These are phyloP conservation scores for Sclerodermus sp. DNA, from an alignment of 2,888 invertebrate genomes.

Conservation along the genomic window DNA sequence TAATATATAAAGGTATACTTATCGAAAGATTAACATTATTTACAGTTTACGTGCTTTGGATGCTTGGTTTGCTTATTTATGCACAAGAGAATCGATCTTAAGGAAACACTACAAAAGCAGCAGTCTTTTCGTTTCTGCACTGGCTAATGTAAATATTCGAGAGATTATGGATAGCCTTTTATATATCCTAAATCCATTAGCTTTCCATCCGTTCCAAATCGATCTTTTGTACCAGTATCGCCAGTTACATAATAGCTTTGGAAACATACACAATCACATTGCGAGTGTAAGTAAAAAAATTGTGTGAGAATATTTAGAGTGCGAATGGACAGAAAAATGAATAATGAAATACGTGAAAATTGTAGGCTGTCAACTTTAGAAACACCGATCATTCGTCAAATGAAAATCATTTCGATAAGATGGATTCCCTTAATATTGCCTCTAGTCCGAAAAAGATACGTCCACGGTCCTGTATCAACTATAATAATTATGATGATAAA, in stretches of 20 bases:
- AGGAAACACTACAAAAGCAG: slow-evolving; percentile 78
- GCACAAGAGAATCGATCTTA: slow-evolving; percentile 80
- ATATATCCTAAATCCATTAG: slow-evolving; percentile 76
- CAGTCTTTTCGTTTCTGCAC: slow-evolving; percentile 70
- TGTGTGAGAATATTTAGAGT: too few relatives aligned
- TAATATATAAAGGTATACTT: not conserved
- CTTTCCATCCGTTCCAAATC: slow-evolving; percentile 78
- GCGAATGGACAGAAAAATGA: not conserved
- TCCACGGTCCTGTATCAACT: slow-evolving; percentile 72
- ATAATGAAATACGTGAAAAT: not conserved
- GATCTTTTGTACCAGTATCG: slow-evolving; percentile 80
- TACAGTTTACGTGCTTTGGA: slow-evolving; percentile 81
- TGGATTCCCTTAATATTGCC: slow-evolving; percentile 24
- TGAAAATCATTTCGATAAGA: slow-evolving; percentile 29
- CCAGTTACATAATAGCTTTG: slow-evolving; percentile 75
- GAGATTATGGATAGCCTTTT: slow-evolving; percentile 73
- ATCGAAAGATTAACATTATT: slow-evolving; percentile 17
- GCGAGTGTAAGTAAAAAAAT: slow-evolving; percentile 39
- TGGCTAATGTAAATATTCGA: slow-evolving; percentile 59
- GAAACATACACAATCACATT: slow-evolving; percentile 66
- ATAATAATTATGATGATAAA: slow-evolving; percentile 58
- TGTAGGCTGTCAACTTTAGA: slow-evolving; percentile 33
- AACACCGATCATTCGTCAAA: slow-evolving; percentile 20
- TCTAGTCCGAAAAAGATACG: slow-evolving; percentile 61
- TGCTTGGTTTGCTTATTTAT: slow-evolving; percentile 85